Percentiles rank a stretch among this genome's conserved stretches.
Conservation (phyloP, 2,888 invertebrate species). For the Thysanoteuthis rhombus region DNA sequence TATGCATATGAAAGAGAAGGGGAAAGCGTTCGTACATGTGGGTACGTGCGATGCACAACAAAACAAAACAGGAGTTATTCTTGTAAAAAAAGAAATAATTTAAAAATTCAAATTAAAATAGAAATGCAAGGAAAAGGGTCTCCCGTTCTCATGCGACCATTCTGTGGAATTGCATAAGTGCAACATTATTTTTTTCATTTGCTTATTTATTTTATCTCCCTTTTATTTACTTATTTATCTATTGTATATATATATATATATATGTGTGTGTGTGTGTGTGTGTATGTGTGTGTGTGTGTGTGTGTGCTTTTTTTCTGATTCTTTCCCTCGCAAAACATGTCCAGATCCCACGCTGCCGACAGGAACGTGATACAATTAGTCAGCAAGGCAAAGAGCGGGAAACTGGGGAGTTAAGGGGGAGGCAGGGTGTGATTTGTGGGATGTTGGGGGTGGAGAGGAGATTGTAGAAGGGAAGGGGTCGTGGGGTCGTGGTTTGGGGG, state of each 20-base stretch:
- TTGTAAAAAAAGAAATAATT: background rate
- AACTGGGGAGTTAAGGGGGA: background rate
- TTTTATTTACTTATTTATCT: background rate
- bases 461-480: background rate
- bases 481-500: background rate
- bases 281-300: too few relatives aligned
- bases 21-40: background rate
- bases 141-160: background rate
- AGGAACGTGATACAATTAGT: background rate
- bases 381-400: background rate
- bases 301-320: background rate
- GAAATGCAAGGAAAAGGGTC: background rate
- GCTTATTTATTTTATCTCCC: background rate
- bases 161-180: background rate
- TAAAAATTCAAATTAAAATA: background rate
- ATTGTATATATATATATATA: background rate
- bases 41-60: background rate
- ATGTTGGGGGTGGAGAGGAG: background rate
- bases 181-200: background rate
- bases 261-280: background rate
- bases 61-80: background rate
- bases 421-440: background rate
- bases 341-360: background rate
- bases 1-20: background rate
- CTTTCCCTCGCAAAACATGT: background rate